Conservation (phyloP, 2,797 vertebrate genomes). For the Hyperoplus lanceolatus region DNA sequence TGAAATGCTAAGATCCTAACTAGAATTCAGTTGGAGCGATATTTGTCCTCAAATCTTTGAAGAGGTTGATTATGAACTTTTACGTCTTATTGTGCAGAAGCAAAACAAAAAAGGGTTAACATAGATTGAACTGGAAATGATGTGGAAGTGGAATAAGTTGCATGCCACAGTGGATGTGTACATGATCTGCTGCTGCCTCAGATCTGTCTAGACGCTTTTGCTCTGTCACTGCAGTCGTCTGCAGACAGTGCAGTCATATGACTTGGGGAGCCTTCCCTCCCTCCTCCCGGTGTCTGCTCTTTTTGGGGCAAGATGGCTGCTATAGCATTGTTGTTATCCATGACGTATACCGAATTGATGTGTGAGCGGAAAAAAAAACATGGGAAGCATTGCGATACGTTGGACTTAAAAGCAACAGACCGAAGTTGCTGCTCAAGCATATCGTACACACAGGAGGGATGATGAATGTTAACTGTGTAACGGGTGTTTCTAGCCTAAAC, state of each 20-base stretch:
- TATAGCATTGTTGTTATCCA: conserved; percentile 58
- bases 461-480: conserved; percentile 1
- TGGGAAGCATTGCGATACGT: conserved; percentile 2
- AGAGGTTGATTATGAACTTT: neutral
- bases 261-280: conserved; percentile 63
- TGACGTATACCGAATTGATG: conserved; percentile 59
- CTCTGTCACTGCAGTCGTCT: conserved; percentile 79
- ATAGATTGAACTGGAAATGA: neutral
- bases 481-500: neutral
- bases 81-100: neutral
- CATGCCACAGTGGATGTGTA: conserved; percentile 10
- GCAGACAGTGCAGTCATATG: conserved; percentile 79
- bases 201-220: conserved; percentile 72
- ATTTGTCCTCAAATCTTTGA: neutral
- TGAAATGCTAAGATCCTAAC: neutral
- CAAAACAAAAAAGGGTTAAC: neutral
- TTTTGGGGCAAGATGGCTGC: conserved; percentile 79
- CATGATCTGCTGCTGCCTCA: conserved; percentile 60
- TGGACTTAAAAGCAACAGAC: conserved; percentile 8
- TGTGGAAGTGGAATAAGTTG: conserved; percentile 1
- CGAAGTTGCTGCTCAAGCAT: neutral
- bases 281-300: conserved; percentile 65
- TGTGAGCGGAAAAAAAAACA: conserved; percentile 15
- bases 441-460: neutral
- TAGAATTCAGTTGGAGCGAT: neutral